Percentiles rank a stretch among this genome's conserved stretches.
These are phyloP conservation scores for Chloromyia formosa DNA, from an alignment of 2,888 invertebrate genomes.

Conservation along the genomic window DNA sequence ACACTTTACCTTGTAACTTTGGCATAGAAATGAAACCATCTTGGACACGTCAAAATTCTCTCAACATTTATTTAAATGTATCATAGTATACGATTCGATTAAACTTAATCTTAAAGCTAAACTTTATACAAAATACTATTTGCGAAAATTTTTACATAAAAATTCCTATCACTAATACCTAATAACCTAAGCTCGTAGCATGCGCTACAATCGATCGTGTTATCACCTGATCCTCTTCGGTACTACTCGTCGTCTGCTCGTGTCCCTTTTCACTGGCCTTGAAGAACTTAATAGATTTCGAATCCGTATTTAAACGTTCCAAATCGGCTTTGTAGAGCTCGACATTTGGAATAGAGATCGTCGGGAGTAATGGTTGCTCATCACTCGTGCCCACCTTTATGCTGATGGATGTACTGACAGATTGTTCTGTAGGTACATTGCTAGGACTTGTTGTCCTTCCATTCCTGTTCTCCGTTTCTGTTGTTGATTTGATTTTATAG, in stretches of 20 bases:
- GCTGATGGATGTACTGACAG: conserved; percentile 67
- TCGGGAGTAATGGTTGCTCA: conserved; percentile 52
- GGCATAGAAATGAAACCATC: too few species aligned
- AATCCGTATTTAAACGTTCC: conserved; percentile 48
- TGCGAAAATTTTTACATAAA: neutral
- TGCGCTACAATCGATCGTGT: conserved; percentile 63
- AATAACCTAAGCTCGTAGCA: conserved; percentile 55
- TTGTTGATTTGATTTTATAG: neutral
- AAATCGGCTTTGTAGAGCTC: conserved; percentile 50
- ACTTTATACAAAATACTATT: conserved; percentile 25
- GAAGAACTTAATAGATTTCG: conserved; percentile 51
- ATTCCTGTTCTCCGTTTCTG: conserved; percentile 44
- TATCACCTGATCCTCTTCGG: conserved; percentile 53
- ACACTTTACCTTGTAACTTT: too few species aligned
- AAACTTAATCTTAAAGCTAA: conserved; percentile 19
- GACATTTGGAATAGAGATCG: conserved; percentile 47
- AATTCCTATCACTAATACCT: conserved; percentile 3
- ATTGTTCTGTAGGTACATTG: conserved; percentile 63
- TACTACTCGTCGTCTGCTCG: conserved; percentile 56
- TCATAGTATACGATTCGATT: neutral
- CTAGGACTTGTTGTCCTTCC: conserved; percentile 49
- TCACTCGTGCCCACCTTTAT: conserved; percentile 65
- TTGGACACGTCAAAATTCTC: too few species aligned
- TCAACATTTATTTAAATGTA: neutral
- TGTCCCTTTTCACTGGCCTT: conserved; percentile 55